phyloP scores from a whole-genome alignment of 2,797 vertebrate genomes.

The Hydrolagus colliei region DNA sequence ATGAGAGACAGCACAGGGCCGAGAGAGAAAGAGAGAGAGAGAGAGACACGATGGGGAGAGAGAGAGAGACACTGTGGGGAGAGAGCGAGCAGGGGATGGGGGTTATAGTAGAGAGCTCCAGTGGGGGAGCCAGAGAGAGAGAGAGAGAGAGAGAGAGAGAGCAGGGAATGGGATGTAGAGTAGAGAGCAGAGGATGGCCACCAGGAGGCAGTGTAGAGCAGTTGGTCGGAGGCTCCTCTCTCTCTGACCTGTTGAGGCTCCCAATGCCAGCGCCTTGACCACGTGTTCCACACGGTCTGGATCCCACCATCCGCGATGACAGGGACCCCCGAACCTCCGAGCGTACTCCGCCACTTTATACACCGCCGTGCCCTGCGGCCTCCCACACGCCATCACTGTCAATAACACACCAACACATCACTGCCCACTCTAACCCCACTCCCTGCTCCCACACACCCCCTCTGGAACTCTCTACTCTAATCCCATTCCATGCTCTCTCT shows the following conservation, averaged over 20 bases:
- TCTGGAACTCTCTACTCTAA: too few relatives aligned
- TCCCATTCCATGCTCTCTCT: too few relatives aligned
- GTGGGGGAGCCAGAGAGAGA: too few relatives aligned
- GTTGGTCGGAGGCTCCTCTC: too few relatives aligned
- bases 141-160: too few relatives aligned
- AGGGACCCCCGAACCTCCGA: slow-evolving; percentile 78
- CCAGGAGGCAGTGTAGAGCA: neutral
- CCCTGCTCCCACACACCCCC: neutral
- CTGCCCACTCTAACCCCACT: too few relatives aligned
- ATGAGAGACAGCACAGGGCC: neutral
- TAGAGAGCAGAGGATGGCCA: too few relatives aligned
- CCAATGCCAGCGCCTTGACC: slow-evolving; percentile 81
- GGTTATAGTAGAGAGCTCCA: too few relatives aligned
- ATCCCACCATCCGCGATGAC: slow-evolving; percentile 87
- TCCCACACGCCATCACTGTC: slow-evolving; percentile 83
- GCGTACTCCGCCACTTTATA: slow-evolving; percentile 91
- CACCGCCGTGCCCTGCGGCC: slow-evolving; percentile 84
- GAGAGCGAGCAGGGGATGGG: too few relatives aligned
- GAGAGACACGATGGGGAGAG: neutral
- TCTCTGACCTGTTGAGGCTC: slow-evolving; percentile 78
- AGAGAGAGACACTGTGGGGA: neutral
- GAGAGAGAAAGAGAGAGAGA: neutral
- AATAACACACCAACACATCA: too few relatives aligned
- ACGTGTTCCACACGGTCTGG: slow-evolving; percentile 85
- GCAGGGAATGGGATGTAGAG: too few relatives aligned